A percentile compares a stretch with the other conserved stretches of the same genome.
These are phyloP conservation scores for cattle (Bos taurus) DNA, from an alignment of 2,113 vertebrate species.

Conservation along the genomic window ARS-UCD2.0 NC_037357.1:123275001-123275500, in stretches of 20 bases:
- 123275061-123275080: neutral
- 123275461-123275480: neutral
- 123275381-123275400: neutral
- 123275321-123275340: conserved; percentile 13
- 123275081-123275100: neutral
- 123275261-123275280: neutral
- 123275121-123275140: neutral
- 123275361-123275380: neutral
- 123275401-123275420: neutral
- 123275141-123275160: neutral
- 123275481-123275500: neutral
- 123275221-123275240: neutral
- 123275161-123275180: neutral
- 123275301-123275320: conserved; percentile 40
- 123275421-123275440: neutral
- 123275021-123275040: neutral
- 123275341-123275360: conserved; percentile 2
- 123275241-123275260: neutral
- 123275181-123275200: neutral
- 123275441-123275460: neutral
- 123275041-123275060: neutral
- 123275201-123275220: neutral
- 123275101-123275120: neutral
- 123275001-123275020: neutral
- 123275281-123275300: conserved; percentile 20